A percentile compares a stretch with the other conserved stretches of the same genome.
phyloP scores from a whole-genome alignment of 2,888 invertebrate species.

The Orgyia antiqua region DNA sequence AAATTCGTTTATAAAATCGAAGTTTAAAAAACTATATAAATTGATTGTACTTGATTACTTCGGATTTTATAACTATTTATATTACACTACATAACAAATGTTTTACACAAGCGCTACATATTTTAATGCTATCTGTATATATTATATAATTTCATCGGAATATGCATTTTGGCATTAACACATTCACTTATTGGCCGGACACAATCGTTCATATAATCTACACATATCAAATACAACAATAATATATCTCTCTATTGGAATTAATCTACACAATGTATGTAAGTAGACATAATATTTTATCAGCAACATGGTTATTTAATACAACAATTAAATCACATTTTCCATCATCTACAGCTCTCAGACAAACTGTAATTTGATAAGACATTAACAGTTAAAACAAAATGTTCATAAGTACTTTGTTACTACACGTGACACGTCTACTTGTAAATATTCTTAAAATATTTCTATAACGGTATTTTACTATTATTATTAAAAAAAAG shows the following conservation, averaged over 20 bases:
- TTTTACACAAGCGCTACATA: conserved; percentile 48
- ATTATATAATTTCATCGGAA: conserved; percentile 42
- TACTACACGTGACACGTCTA: conserved; percentile 55
- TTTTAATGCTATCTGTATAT: conserved; percentile 52
- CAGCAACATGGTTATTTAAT: conserved; percentile 63
- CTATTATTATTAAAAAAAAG: conserved; percentile 45
- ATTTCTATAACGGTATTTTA: conserved; percentile 48
- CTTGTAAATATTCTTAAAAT: conserved; percentile 74
- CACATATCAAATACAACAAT: conserved; percentile 69
- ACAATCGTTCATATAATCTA: conserved; percentile 57
- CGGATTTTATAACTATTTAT: conserved; percentile 40
- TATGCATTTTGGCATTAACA: conserved; percentile 58
- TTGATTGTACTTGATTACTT: conserved; percentile 67
- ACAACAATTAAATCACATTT: conserved; percentile 76
- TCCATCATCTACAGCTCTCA: conserved; percentile 52
- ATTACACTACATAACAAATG: conserved; percentile 36
- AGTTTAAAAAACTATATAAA: conserved; percentile 40
- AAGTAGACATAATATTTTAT: conserved; percentile 47
- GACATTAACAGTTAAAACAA: conserved; percentile 36
- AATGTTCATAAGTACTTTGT: conserved; percentile 63
- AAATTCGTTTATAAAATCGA: conserved; percentile 62
- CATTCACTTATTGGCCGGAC: conserved; percentile 71
- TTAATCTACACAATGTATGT: conserved; percentile 62
- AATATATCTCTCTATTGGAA: conserved; percentile 68
- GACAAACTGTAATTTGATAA: conserved; percentile 51